Base-by-base conservation (phyloP, 2,113 vertebrate genomes). In the Monopterus albus region DNA sequence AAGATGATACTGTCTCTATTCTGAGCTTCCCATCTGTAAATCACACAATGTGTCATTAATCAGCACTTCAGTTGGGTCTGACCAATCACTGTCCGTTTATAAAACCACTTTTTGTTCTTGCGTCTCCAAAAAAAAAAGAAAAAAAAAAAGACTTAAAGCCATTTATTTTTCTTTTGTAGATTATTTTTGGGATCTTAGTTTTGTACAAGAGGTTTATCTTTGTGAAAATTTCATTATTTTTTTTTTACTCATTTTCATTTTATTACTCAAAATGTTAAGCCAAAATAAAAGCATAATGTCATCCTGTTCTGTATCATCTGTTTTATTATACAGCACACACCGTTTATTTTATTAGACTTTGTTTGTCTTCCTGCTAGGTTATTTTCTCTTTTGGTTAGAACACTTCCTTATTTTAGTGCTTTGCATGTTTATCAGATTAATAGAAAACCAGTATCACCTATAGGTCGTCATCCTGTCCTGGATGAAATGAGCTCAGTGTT, bases 181-280 rank as follows among this genome's bases (percentile, higher is more conserved):
- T 47, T n/a, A n/a, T n/a, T n/a, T 85, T 57, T 65, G 46, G 73
- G 56, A n/a, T 8, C 13, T 25, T 80, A 56, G 56, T 85, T 85
- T 82, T 84, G 38, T 85, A 79, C 57, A 63, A 86, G 67, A 86
- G 18, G 38, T 64, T 78, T 77, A 42, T 70, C 40, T 52, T 18
- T 75, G 9, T n/a, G n/a, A n/a, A n/a, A 0, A 60, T 52, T 51
- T 25, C 17, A 59, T 50, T 1, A 1, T 13, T 42, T 58, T 55
- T 81, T 86, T 88, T 85, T 25, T 88, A 80, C 72, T 69, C 43
- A 65, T 70, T 69, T n/a, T 7, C 33, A 26, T 52, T 79, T 81
- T 74, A 28, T 79, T 56, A 64, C 13, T 25, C 39, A 1, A 13
- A 49, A 49, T 38, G 69, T 51, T 8, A 61, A 61, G 2, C 17